Base-by-base conservation (phyloP, 1,140 invertebrate genomes). In the Armadillidium nasatum region DNA sequence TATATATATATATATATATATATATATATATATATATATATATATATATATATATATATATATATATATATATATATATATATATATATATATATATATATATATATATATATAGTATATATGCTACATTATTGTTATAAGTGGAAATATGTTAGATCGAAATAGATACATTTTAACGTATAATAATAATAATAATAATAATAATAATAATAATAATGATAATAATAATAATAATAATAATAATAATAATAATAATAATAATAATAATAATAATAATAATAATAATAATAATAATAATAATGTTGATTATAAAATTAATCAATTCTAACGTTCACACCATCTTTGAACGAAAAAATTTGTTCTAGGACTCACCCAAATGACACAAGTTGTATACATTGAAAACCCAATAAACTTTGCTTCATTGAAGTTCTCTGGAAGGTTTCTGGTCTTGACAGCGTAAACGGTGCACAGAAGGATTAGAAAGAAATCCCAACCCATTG, bases 401-500 rank as follows among this genome's bases (percentile, higher is more conserved):
- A 89, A 90, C 69, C 88, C 89, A 76, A 89, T 90, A 79, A 89
- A 89, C 79, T 89, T 87, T 11, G 88, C 88, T 83, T 89, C 89
- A 82, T 89, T 90, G 82, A 90, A 89, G 82, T 89, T 90, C 82
- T 89, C 89, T 4, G 87, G 87, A 78, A 89, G 89, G 83, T 88
- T 88, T 15, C 87, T 70, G 0, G 89, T 89, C 82, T 88, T 89
- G 79, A 90, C 86, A 11, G 89, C 89, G 81, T 89, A 90, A 60
- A 89, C 85, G 10, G 89, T 90, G 83, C 89, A 90, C 54, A 87
- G 85, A 50, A 88, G 86, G 78, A 90, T 89, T 6, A 90, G 85
- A 33, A 89, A 81, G 83, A 90, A 88, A 79, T 89, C 92, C 83
- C 92, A 94, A 0, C 90, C 88, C 54, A 94, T 87, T 0, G 94